Conservation (phyloP, 92 coral and sea anemone species). For the Micromussa lordhowensis region DNA sequence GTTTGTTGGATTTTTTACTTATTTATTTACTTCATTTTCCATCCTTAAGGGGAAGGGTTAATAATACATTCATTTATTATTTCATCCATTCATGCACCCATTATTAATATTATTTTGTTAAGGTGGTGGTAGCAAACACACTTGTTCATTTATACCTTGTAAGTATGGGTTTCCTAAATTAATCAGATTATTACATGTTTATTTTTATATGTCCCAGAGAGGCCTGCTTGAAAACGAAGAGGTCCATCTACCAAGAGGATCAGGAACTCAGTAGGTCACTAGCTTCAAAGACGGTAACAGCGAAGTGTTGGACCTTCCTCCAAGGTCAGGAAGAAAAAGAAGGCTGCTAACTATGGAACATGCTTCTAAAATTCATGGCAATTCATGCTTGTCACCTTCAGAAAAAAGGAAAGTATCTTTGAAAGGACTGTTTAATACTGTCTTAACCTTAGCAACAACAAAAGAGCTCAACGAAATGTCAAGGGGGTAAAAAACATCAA, state of each 20-base stretch:
- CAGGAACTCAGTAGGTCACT: background rate
- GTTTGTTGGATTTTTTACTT: constrained; percentile 14
- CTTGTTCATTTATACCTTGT: no score
- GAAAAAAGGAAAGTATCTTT: no score
- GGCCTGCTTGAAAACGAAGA: constrained; percentile 7
- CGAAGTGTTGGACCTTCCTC: constrained; percentile 74
- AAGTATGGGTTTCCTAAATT: constrained; percentile 17
- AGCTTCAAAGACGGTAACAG: constrained; percentile 74
- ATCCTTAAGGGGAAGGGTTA: constrained; percentile 30
- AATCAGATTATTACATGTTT: constrained; percentile 49
- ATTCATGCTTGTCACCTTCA: no score
- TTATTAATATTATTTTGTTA: constrained; percentile 14
- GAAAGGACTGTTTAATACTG: constrained; percentile 73
- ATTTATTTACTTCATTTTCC: constrained; percentile 41
- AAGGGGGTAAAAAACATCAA: constrained; percentile 50
- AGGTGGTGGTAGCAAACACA: no score
- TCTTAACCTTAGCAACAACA: constrained; percentile 54
- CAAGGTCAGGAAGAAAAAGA: constrained; percentile 52
- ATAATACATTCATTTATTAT: constrained; percentile 15
- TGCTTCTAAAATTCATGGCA: no score
- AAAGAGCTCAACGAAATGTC: constrained; percentile 70
- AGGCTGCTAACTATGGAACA: no score
- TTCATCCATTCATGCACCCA: constrained; percentile 9
- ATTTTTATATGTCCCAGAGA: constrained; percentile 45
- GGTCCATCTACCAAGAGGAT: no score